Evolutionary conservation across 2,797 vertebrate genomes (phyloP).

Genomic region (Gymnocypris eckloni): DNA sequence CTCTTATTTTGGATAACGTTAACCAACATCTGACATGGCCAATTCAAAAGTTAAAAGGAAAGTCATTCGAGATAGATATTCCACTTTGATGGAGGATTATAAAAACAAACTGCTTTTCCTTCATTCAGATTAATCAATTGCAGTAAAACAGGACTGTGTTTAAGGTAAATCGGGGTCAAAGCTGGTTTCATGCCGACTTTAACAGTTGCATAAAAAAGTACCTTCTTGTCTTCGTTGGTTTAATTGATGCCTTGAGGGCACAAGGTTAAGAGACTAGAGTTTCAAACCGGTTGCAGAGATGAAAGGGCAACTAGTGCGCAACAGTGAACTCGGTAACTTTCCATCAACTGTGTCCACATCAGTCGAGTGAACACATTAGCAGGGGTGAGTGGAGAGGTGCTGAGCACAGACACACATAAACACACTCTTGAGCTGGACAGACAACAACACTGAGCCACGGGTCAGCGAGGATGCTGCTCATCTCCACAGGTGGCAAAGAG

Average conservation of each 20-base stretch:
- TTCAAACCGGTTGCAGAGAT: conserved; percentile 30
- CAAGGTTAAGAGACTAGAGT: conserved; percentile 16
- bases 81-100: background rate
- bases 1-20: background rate
- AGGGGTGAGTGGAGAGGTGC: background rate
- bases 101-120: background rate
- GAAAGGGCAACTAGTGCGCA: conserved; percentile 29
- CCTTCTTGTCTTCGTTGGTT: conserved; percentile 1
- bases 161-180: background rate
- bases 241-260: conserved; percentile 25
- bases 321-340: conserved; percentile 41
- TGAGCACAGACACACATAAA: conserved; percentile 26
- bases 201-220: background rate
- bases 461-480: conserved; percentile 39
- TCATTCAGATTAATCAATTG: background rate
- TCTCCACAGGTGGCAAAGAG: conserved; percentile 33
- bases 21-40: background rate
- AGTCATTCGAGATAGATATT: background rate
- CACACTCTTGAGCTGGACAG: conserved; percentile 25
- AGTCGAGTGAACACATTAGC: conserved; percentile 33
- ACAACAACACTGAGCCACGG: conserved; percentile 21
- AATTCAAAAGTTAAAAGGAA: background rate
- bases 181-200: background rate
- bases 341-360: conserved; percentile 38
- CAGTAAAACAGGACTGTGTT: background rate